Base-by-base conservation (phyloP, 1,140 invertebrate species). In the Lordiphosa stackelbergi region DNA sequence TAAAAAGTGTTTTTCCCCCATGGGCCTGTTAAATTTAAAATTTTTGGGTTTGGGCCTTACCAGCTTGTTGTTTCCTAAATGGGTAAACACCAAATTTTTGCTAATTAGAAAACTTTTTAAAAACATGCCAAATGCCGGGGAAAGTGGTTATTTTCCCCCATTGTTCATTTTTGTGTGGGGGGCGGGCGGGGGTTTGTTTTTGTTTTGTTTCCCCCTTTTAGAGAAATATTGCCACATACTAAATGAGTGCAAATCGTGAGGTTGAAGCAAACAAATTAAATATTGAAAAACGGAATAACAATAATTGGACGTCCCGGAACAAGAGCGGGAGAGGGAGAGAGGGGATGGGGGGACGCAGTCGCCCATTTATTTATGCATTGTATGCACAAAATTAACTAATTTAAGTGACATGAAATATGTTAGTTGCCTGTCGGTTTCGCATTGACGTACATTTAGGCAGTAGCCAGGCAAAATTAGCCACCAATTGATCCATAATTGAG, bases 161-260 rank as follows among this genome's bases (percentile, higher is more conserved):
- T n/a, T n/a, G n/a, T n/a, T n/a, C n/a, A n/a, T n/a, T n/a, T n/a
- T n/a, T n/a, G n/a, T n/a, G n/a, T n/a, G n/a, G n/a, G n/a, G n/a
- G n/a, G n/a, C n/a, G n/a, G n/a, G n/a, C n/a, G n/a, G n/a, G n/a
- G n/a, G n/a, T n/a, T n/a, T 74, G 74, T 81, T 79, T 79, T 81
- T 75, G 81, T 81, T 81, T 71, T 79, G 74, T 79, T 79, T 79
- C 62, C 66, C 74, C 81, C 74, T 75, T 74, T 79, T 81, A 79
- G 81, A 79, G 75, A 79, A 81, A 79, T 79, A 71, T 74, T 81
- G 75, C 75, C 75, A 75, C 75, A 79, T 68, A 63, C 62, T 71
- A 79, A 79, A 79, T 79, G 75, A 81, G 75, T 65, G 28, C 52
- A 19, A 48, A 31, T 12, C 38, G 46, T 37, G 35, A 34, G 37